phyloP scores from a whole-genome alignment of 2,888 invertebrate genomes.

The Tubulanus polymorphus region DNA sequence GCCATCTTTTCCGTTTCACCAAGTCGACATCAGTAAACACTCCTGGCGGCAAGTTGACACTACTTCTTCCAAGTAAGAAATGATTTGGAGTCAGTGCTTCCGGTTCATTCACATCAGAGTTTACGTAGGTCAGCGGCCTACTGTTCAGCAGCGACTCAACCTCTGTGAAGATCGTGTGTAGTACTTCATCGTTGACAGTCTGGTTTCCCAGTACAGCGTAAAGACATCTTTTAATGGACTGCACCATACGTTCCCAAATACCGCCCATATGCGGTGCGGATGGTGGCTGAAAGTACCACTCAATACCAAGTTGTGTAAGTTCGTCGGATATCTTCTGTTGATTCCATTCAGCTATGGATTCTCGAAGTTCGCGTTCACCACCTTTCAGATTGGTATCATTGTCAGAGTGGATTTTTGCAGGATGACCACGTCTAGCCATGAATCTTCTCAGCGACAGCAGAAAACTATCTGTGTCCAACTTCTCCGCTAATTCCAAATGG shows the following conservation, averaged over 20 bases:
- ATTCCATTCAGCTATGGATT: constrained; percentile 5
- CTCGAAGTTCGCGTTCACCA: constrained; percentile 3
- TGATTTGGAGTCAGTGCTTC: constrained; percentile 31
- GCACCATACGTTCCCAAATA: constrained; percentile 3
- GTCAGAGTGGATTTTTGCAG: constrained; percentile 6
- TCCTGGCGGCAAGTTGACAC: neutral
- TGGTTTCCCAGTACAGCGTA: neutral
- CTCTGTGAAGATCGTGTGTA: neutral
- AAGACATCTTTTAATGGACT: neutral
- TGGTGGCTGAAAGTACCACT: constrained; percentile 8
- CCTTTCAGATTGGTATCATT: constrained; percentile 22
- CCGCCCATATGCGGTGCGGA: constrained; percentile 5
- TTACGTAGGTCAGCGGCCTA: constrained; percentile 6
- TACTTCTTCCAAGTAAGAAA: constrained; percentile 25
- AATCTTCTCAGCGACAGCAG: neutral
- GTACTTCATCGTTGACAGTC: neutral
- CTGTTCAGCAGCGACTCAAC: constrained; percentile 5
- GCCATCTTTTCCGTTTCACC: neutral
- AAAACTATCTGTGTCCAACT: constrained; percentile 4
- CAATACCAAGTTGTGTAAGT: neutral
- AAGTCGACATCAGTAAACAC: neutral
- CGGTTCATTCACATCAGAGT: constrained; percentile 2
- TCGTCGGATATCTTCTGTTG: neutral
- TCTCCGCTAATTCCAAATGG: constrained; percentile 6
- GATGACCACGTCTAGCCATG: neutral